phyloP scores from a whole-genome alignment of 1,140 invertebrate species.

The Sycophila sp. region DNA sequence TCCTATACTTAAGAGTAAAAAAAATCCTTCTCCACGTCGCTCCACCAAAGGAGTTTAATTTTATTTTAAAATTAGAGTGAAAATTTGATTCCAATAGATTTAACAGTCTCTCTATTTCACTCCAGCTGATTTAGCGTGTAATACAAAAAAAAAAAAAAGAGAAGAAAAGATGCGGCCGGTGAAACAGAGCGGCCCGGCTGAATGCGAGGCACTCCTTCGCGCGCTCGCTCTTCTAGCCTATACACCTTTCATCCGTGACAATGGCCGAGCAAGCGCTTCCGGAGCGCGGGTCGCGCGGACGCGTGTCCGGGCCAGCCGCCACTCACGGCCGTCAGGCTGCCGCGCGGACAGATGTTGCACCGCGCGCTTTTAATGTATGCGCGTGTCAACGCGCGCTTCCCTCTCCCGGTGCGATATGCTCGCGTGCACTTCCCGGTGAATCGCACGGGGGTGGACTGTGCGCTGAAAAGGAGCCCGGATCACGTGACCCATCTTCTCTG shows the following conservation, averaged over 20 bases:
- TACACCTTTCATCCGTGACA: slow-evolving; percentile 10
- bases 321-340: slow-evolving; percentile 42
- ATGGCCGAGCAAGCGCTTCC: slow-evolving; percentile 9
- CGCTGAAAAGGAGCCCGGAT: background rate
- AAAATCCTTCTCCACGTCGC: too few species aligned
- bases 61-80: too few species aligned
- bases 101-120: too few species aligned
- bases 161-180: too few species aligned
- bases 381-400: slow-evolving; percentile 55
- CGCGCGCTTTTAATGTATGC: slow-evolving; percentile 55
- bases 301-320: background rate
- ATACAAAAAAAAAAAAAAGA: too few species aligned
- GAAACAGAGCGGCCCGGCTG: too few species aligned
- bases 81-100: too few species aligned
- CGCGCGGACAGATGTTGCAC: slow-evolving; percentile 55
- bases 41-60: too few species aligned
- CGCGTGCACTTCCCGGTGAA: slow-evolving; percentile 38
- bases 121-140: too few species aligned
- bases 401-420: slow-evolving; percentile 42
- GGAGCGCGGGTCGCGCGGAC: background rate
- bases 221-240: too few species aligned
- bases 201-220: too few species aligned
- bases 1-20: too few species aligned
- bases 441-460: background rate
- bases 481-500: background rate